Evolutionary conservation across 2,797 vertebrate genomes (phyloP).

Genomic region (Epinephelus malabaricus): DNA sequence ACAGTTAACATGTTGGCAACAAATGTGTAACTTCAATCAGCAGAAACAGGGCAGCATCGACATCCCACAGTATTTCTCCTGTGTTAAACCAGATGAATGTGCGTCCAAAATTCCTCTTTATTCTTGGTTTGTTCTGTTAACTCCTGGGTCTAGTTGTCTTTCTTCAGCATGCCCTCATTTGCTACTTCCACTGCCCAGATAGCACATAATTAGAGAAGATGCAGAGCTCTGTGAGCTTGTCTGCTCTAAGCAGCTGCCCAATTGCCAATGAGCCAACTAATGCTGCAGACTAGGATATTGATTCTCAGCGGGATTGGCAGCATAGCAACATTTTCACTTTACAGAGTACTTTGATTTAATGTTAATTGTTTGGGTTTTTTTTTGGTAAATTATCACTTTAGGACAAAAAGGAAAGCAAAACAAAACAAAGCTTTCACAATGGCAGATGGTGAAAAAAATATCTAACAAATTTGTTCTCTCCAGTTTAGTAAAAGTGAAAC

Average conservation of each 20-base stretch:
- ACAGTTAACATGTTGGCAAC: not conserved
- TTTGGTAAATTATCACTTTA: not conserved
- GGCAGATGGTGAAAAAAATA: constrained; percentile 11
- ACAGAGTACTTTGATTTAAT: not conserved
- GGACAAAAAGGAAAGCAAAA: not conserved
- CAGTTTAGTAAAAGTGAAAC: not conserved
- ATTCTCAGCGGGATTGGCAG: constrained; percentile 2
- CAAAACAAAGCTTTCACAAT: not conserved
- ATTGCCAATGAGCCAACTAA: not conserved
- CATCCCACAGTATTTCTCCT: not conserved
- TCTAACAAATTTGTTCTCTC: not conserved
- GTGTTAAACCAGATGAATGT: not conserved
- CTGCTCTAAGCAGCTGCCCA: not conserved
- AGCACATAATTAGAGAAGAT: not conserved
- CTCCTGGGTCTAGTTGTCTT: not conserved
- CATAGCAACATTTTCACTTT: not conserved
- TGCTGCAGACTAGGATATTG: not conserved
- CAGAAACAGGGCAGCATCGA: not conserved
- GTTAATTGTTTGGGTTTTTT: not conserved
- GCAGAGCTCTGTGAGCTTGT: not conserved
- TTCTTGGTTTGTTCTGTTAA: not conserved
- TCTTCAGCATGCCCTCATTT: not conserved
- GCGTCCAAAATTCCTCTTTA: not conserved
- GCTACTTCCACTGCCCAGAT: not conserved
- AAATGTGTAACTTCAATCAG: not conserved